A percentile compares a stretch with the other conserved stretches of the same genome.
These are phyloP conservation scores for Sebastes vulpes DNA, from an alignment of 2,797 vertebrate genomes.

Conservation along the genomic window DNA sequence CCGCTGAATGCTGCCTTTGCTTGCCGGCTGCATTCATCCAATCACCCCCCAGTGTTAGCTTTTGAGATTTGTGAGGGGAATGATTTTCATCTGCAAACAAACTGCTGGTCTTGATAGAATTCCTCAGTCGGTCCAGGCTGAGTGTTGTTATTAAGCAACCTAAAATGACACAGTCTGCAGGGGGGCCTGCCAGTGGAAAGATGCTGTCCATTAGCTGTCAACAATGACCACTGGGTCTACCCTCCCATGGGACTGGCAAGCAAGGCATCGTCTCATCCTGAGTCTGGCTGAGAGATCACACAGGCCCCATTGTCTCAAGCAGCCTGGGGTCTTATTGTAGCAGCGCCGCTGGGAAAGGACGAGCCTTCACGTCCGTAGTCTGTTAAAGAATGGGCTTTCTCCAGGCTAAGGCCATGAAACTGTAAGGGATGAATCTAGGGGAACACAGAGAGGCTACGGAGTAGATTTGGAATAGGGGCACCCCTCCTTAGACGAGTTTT, in stretches of 20 bases:
- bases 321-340: slow-evolving; percentile 79
- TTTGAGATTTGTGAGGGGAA: slow-evolving; percentile 68
- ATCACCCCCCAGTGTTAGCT: slow-evolving; percentile 67
- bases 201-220: slow-evolving; percentile 84
- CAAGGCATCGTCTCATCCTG: slow-evolving; percentile 78
- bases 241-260: slow-evolving; percentile 77
- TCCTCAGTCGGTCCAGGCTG: slow-evolving; percentile 43
- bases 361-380: slow-evolving; percentile 58
- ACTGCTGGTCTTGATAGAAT: slow-evolving; percentile 62
- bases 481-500: slow-evolving; percentile 86
- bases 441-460: slow-evolving; percentile 90
- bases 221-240: slow-evolving; percentile 76
- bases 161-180: slow-evolving; percentile 72
- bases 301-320: slow-evolving; percentile 78
- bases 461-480: slow-evolving; percentile 84
- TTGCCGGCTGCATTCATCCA: slow-evolving; percentile 48
- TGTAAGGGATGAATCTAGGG: slow-evolving; percentile 84
- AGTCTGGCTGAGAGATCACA: slow-evolving; percentile 79
- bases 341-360: slow-evolving; percentile 83
- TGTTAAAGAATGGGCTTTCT: slow-evolving; percentile 85
- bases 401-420: slow-evolving; percentile 90
- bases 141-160: slow-evolving; percentile 69
- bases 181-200: slow-evolving; percentile 72
- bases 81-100: slow-evolving; percentile 79
- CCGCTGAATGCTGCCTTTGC: slow-evolving; percentile 53